Conservation (phyloP, 2,113 vertebrate species). For the Monopterus albus region DNA sequence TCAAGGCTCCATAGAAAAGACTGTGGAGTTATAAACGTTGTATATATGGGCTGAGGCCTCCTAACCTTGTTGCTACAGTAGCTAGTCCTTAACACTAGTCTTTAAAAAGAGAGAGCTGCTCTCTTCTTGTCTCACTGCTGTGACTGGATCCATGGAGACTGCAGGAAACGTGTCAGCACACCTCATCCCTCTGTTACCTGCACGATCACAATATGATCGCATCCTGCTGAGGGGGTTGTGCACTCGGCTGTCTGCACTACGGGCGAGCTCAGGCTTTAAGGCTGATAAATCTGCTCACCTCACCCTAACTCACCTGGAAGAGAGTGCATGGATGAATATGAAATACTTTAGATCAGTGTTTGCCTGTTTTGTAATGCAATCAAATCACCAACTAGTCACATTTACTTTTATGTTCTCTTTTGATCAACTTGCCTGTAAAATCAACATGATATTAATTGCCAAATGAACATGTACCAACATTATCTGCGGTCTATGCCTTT, state of each 20-base stretch:
- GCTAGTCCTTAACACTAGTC: not conserved
- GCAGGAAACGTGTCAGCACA: constrained; percentile 20
- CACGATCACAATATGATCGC: constrained; percentile 23
- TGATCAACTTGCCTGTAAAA: no score
- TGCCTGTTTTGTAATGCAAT: not conserved
- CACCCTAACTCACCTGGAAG: not conserved
- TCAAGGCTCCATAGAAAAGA: no score
- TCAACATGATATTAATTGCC: not conserved
- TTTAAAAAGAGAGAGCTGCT: not conserved
- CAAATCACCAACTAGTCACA: not conserved
- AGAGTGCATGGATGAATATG: not conserved
- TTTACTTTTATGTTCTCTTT: no score
- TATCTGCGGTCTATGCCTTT: not conserved
- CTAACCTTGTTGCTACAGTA: not conserved
- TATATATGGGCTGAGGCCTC: not conserved
- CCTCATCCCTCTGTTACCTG: constrained; percentile 14
- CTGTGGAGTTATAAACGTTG: not conserved
- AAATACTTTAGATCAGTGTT: constrained; percentile 3
- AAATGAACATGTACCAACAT: not conserved
- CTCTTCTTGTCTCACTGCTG: not conserved
- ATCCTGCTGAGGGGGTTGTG: not conserved
- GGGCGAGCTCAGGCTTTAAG: not conserved
- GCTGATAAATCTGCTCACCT: not conserved
- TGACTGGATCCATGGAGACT: constrained; percentile 31
- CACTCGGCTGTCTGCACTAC: not conserved